phyloP scores from a whole-genome alignment of 35 echinoderm and acorn worm genomes.

The Anneissia japonica region DNA sequence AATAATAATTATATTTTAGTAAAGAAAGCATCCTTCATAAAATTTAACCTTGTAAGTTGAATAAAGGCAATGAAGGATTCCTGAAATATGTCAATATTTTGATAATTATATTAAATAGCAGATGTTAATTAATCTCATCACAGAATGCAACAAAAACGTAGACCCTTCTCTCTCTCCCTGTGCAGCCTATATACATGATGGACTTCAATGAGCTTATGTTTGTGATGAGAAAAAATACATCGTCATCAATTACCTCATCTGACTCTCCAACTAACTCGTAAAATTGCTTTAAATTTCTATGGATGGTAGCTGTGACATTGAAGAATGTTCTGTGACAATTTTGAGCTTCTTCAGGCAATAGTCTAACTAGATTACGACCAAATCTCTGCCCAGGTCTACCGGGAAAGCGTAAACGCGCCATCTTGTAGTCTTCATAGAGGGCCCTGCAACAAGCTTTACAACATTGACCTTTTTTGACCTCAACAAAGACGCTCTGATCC shows the following conservation, averaged over 20 bases:
- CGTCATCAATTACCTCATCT: slow-evolving; percentile 64
- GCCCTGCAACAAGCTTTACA: slow-evolving; percentile 9
- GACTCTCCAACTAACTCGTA: slow-evolving; percentile 92
- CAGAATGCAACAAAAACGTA: not conserved
- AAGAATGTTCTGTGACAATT: slow-evolving; percentile 57
- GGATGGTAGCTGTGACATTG: slow-evolving; percentile 72
- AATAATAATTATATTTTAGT: too few species aligned
- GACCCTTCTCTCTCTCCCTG: too few species aligned
- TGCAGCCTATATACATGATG: not conserved
- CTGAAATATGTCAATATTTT: not conserved
- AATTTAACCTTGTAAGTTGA: too few species aligned
- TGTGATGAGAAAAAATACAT: not conserved
- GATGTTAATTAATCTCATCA: not conserved
- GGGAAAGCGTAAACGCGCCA: slow-evolving; percentile 84
- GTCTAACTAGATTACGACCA: slow-evolving; percentile 71
- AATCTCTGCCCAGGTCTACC: slow-evolving; percentile 84
- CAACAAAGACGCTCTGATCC: not conserved
- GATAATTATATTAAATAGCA: not conserved
- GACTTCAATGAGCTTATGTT: not conserved
- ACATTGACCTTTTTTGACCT: not conserved
- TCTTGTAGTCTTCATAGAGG: slow-evolving; percentile 32
- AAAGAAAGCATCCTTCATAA: too few species aligned
- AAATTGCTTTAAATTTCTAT: slow-evolving; percentile 83
- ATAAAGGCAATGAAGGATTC: too few species aligned
- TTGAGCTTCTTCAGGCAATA: slow-evolving; percentile 65